Evolutionary conservation across 2,888 invertebrate species (phyloP).

Genomic region (Epinotia nisella): DNA sequence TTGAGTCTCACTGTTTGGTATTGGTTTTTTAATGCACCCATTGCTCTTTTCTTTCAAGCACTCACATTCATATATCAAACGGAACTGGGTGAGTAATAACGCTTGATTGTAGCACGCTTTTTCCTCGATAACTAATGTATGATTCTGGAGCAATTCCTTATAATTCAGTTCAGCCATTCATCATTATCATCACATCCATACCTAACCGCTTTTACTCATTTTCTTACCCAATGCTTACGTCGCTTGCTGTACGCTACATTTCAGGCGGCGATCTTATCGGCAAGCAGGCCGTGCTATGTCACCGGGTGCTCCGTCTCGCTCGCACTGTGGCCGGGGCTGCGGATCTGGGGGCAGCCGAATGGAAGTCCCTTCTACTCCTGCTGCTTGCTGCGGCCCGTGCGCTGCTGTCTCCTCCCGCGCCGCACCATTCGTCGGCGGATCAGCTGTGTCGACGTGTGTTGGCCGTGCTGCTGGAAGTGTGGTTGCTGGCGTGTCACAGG

Average conservation of each 20-base stretch:
- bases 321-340: slow-evolving; percentile 86
- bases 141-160: not conserved
- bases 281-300: slow-evolving; percentile 96
- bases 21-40: slow-evolving; percentile 40
- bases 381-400: slow-evolving; percentile 94
- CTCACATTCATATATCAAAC: slow-evolving; percentile 95
- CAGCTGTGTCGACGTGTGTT: slow-evolving; percentile 97
- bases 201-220: not conserved
- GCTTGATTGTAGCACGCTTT: slow-evolving; percentile 34
- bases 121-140: not conserved
- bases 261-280: slow-evolving; percentile 95
- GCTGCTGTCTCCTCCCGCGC: slow-evolving; percentile 95
- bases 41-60: slow-evolving; percentile 88
- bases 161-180: not conserved
- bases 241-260: slow-evolving; percentile 21
- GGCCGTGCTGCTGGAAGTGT: slow-evolving; percentile 95
- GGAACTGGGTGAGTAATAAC: slow-evolving; percentile 89
- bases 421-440: slow-evolving; percentile 97
- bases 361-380: slow-evolving; percentile 95
- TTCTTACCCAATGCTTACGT: not conserved
- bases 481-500: slow-evolving; percentile 85
- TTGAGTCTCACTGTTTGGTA: not conserved
- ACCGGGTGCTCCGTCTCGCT: slow-evolving; percentile 93
- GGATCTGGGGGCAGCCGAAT: slow-evolving; percentile 91
- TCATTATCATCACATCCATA: not conserved